These are phyloP conservation scores for Catonia carolina DNA, from an alignment of 2,888 invertebrate genomes.

Conservation along the genomic window DNA sequence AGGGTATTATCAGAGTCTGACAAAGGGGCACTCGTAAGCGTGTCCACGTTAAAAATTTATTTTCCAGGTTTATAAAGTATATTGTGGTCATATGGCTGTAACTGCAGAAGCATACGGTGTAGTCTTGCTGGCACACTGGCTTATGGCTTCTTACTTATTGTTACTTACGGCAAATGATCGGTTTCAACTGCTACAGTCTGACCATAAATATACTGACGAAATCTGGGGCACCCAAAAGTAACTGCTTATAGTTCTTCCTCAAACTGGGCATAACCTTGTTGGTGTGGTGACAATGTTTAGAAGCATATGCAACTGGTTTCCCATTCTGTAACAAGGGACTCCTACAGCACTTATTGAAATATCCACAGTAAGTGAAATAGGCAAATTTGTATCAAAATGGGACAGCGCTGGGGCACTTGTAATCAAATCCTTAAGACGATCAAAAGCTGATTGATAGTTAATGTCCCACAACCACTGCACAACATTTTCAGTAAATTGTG, in stretches of 20 bases:
- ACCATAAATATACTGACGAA: slow-evolving; percentile 20
- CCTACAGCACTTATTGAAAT: background rate
- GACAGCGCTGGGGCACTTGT: background rate
- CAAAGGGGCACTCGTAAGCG: too few relatives aligned
- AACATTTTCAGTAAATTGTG: background rate
- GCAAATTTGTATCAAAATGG: background rate
- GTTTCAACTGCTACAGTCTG: slow-evolving; percentile 15
- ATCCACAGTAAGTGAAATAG: background rate
- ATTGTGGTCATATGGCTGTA: background rate
- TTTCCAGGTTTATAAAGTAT: slow-evolving; percentile 1
- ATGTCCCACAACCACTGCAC: background rate
- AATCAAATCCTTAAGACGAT: background rate
- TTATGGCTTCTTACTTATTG: slow-evolving; percentile 9
- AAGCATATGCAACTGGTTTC: slow-evolving; percentile 18
- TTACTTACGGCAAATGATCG: slow-evolving; percentile 18
- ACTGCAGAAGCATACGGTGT: slow-evolving; percentile 10
- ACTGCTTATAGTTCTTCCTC: slow-evolving; percentile 22
- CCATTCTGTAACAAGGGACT: slow-evolving; percentile 9
- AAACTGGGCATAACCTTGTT: slow-evolving; percentile 15
- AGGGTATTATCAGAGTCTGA: too few relatives aligned
- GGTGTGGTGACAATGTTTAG: slow-evolving; percentile 4
- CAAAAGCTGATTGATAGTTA: background rate
- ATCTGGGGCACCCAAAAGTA: slow-evolving; percentile 3
- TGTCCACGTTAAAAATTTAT: too few relatives aligned
- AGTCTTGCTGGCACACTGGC: slow-evolving; percentile 16